Base-by-base conservation (phyloP, 2,888 invertebrate genomes). In the Plemyria rubiginata region DNA sequence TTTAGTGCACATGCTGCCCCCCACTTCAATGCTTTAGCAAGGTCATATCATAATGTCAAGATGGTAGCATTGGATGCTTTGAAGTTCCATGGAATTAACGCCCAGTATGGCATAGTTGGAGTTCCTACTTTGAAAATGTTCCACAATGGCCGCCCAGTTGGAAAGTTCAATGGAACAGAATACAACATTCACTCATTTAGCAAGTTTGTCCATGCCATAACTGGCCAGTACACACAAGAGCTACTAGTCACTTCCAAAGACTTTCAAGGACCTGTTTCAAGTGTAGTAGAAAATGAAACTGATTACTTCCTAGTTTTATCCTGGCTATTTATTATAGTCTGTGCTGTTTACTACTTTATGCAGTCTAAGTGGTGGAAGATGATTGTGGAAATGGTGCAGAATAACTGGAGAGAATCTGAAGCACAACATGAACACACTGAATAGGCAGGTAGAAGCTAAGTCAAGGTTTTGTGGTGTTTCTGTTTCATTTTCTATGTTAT, bases 1-100 rank as follows among this genome's bases (percentile, higher is more conserved):
- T 98, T 98, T 77, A 98, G 98, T 77, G 97, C 97, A 15, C 94
- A 96, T 80, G 96, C 98, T 7, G 98, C 98, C 0, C 97, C 97
- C 6, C 95, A 97, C 81, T 98, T 96, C 78, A 99, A 99, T 92
- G 97, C 98, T 0, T 84, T 99, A 29, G 96, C 98, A 0, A 93
- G 97, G 77, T 95, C 96, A 4, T 99, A 97, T 87, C 97, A 98
- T 0, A 95, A 96, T 73, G 93, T 99, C 0, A 96, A 96, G 87
- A 95, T 98, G 84, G 96, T 98, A 9, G 99, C 97, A 2, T 95
- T 99, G 15, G 98, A 99, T 93, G 98, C 98, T 1, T 94, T 96
- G 73, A 95, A 95, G 80, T 95, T 96, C 76, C 95, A 96, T 79
- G 95, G 96, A 65, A 96, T 98, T 54, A 98, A 98, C 87, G 97